Conservation (phyloP, 2,888 invertebrate species). For the Melinaea marsaeus region DNA sequence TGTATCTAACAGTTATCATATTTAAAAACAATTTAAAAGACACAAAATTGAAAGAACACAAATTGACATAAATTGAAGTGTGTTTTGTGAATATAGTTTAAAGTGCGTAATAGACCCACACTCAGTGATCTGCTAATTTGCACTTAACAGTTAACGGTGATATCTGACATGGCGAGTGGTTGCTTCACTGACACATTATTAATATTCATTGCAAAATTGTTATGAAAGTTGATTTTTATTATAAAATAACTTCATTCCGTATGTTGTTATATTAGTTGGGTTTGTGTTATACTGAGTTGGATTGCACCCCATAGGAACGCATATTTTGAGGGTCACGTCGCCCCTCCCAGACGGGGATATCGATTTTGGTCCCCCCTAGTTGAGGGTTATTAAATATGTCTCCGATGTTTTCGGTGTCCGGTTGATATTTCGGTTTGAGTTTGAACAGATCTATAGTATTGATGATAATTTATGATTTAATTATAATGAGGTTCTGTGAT, state of each 20-base stretch:
- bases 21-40: too few relatives aligned
- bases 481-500: too few relatives aligned
- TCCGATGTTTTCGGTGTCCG: constrained; percentile 29
- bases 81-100: not conserved
- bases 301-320: constrained; percentile 44
- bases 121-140: constrained; percentile 34
- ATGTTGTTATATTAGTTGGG: not conserved
- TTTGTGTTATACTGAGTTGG: constrained; percentile 13
- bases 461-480: too few relatives aligned
- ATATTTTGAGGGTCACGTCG: constrained; percentile 47
- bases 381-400: constrained; percentile 67
- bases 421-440: constrained; percentile 4
- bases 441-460: too few relatives aligned
- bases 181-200: constrained; percentile 13
- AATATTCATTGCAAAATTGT: too few relatives aligned
- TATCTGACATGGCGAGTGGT: constrained; percentile 23
- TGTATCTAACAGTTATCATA: too few relatives aligned
- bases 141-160: constrained; percentile 31
- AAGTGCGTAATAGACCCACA: constrained; percentile 13
- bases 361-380: constrained; percentile 63
- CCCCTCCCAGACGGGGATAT: constrained; percentile 68
- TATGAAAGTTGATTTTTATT: not conserved
- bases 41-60: too few relatives aligned
- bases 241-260: not conserved
- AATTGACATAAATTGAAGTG: too few relatives aligned